A percentile compares a stretch with the other conserved stretches of the same genome.
Conservation (phyloP, 2,888 invertebrate species). For the Bimastos eiseni region DNA sequence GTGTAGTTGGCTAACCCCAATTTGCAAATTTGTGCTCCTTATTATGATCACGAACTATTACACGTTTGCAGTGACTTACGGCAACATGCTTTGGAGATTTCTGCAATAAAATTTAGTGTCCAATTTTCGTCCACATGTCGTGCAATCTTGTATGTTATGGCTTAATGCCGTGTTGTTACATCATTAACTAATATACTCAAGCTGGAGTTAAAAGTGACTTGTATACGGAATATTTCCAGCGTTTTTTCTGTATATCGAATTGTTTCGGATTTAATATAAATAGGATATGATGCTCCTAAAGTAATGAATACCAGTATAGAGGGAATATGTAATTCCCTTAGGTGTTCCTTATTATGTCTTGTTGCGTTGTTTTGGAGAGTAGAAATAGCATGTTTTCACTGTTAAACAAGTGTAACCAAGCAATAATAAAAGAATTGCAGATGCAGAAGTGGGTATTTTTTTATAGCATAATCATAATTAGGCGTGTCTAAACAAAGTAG, state of each 20-base stretch:
- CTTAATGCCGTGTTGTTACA: no score
- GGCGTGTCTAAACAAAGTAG: no score
- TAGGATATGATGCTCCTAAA: background rate
- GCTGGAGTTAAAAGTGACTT: background rate
- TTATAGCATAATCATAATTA: background rate
- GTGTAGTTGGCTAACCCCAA: no score
- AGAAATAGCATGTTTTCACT: background rate
- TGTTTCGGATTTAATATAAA: background rate
- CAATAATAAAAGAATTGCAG: background rate
- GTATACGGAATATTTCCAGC: background rate
- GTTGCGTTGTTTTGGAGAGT: background rate
- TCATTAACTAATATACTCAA: background rate
- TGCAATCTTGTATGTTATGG: background rate
- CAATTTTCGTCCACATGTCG: background rate
- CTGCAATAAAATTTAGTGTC: background rate
- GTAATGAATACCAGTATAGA: background rate
- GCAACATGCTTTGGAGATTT: slow-evolving; percentile 4
- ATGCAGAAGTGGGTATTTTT: background rate
- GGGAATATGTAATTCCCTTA: background rate
- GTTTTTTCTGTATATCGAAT: background rate
- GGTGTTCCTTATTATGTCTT: background rate
- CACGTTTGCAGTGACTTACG: background rate
- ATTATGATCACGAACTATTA: background rate
- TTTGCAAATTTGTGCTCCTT: background rate
- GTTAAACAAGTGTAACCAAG: background rate